Evolutionary conservation across 2,113 vertebrate species (phyloP).

Genomic region (Hydrolagus affinis): DNA sequence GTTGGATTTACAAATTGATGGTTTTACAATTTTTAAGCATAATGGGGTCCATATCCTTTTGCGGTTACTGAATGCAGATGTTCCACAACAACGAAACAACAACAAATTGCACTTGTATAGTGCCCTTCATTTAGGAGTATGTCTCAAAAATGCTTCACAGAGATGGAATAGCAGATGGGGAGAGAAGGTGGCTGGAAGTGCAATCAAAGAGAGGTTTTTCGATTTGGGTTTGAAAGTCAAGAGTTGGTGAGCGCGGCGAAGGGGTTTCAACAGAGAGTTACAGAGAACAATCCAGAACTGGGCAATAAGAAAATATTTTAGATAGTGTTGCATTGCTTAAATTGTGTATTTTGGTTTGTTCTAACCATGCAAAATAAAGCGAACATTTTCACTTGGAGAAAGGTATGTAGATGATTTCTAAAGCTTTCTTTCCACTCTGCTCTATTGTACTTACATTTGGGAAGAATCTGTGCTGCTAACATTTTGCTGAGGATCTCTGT

Average conservation of each 20-base stretch:
- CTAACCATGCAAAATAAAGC: not conserved
- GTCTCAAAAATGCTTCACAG: too few species aligned
- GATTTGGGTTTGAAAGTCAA: too few species aligned
- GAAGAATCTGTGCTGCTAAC: not conserved
- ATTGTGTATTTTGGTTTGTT: not conserved
- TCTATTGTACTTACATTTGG: not conserved
- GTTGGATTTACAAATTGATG: conserved; percentile 1
- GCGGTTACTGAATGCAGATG: not conserved
- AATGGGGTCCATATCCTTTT: too few species aligned
- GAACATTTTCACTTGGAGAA: not conserved
- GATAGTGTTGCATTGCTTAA: not conserved
- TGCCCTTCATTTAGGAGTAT: too few species aligned
- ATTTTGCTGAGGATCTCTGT: not conserved
- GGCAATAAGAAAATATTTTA: not conserved
- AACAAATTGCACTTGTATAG: too few species aligned
- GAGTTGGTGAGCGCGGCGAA: too few species aligned
- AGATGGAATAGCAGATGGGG: too few species aligned
- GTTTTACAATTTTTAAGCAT: not conserved
- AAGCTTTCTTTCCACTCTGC: not conserved
- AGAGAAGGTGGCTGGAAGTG: too few species aligned
- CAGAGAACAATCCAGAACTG: too few species aligned
- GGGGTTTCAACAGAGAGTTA: too few species aligned
- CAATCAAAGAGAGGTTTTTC: too few species aligned
- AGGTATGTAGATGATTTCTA: not conserved
- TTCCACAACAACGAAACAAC: too few species aligned